phyloP scores from a whole-genome alignment of 2,113 vertebrate species.

The Riparia riparia region DNA sequence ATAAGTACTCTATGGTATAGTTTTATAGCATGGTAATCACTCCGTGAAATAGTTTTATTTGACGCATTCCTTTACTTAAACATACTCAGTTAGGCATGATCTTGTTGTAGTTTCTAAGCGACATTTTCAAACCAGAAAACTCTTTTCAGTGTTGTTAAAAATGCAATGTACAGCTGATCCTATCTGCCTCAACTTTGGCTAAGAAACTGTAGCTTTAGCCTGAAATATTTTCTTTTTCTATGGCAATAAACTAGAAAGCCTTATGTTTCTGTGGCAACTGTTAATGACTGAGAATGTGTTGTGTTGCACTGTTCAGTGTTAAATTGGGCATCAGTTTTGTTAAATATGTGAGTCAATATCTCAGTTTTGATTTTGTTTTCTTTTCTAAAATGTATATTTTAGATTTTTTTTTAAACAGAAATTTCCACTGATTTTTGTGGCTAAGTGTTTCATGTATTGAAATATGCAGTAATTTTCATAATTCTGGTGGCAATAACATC shows the following conservation, averaged over 20 bases:
- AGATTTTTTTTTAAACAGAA: not conserved
- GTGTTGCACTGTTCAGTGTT: not conserved
- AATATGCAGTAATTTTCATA: not conserved
- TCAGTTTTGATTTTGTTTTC: not conserved
- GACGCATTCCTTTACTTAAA: not conserved
- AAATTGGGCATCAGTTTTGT: not conserved
- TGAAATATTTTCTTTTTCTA: not conserved
- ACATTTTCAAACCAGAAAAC: not conserved
- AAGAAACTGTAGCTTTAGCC: not conserved
- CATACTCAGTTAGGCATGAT: not conserved
- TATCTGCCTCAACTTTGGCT: not conserved
- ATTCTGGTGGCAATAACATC: not conserved
- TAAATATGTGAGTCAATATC: not conserved
- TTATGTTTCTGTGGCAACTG: not conserved
- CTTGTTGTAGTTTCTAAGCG: fast-evolving
- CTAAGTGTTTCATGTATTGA: not conserved
- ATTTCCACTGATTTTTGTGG: not conserved
- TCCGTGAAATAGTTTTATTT: not conserved
- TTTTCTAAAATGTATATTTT: not conserved
- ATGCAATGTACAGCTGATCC: not conserved
- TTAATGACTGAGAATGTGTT: not conserved
- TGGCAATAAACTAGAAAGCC: not conserved
- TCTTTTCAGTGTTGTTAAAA: not conserved
- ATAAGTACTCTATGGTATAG: not conserved
- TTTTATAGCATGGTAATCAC: not conserved